These are phyloP conservation scores for Ormyrus rosae DNA, from an alignment of 2,888 invertebrate species.

Conservation along the genomic window DNA sequence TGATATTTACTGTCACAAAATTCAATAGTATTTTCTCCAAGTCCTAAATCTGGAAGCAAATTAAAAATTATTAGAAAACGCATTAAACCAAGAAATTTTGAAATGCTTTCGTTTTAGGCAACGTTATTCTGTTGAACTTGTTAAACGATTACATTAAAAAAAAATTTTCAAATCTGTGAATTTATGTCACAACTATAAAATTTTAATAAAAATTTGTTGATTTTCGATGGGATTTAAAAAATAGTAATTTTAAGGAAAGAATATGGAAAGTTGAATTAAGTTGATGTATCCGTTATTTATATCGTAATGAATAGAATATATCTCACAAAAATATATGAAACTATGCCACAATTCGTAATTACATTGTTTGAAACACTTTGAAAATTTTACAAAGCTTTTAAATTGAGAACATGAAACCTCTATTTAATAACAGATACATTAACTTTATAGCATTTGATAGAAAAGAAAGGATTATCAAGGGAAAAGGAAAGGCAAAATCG, in stretches of 20 bases:
- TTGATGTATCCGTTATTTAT: constrained; percentile 34
- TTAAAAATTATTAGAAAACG: constrained; percentile 8
- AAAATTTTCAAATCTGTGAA: constrained; percentile 36
- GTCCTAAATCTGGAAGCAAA: background rate
- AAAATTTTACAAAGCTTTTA: too few species aligned
- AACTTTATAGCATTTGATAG: constrained; percentile 30
- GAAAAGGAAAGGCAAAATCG: constrained; percentile 4
- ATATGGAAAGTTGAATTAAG: constrained; percentile 10
- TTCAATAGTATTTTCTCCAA: constrained; percentile 46
- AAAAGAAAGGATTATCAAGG: constrained; percentile 10
- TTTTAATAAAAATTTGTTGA: constrained; percentile 32
- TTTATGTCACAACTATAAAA: constrained; percentile 17
- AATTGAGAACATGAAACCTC: too few species aligned
- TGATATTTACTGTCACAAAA: constrained; percentile 45
- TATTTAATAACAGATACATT: constrained; percentile 22
- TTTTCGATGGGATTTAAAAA: constrained; percentile 46
- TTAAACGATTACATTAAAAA: constrained; percentile 48
- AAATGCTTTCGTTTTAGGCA: constrained; percentile 30
- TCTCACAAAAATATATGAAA: too few species aligned
- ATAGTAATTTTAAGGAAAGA: constrained; percentile 30
- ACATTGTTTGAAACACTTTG: background rate
- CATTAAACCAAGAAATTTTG: background rate
- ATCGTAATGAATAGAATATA: background rate
- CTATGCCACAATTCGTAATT: background rate
- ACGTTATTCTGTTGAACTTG: constrained; percentile 51